Evolutionary conservation across 2,797 vertebrate species (phyloP), one percentile per base, ranked within the genome.

Genomic region (Etheostoma nigrum): DNA sequence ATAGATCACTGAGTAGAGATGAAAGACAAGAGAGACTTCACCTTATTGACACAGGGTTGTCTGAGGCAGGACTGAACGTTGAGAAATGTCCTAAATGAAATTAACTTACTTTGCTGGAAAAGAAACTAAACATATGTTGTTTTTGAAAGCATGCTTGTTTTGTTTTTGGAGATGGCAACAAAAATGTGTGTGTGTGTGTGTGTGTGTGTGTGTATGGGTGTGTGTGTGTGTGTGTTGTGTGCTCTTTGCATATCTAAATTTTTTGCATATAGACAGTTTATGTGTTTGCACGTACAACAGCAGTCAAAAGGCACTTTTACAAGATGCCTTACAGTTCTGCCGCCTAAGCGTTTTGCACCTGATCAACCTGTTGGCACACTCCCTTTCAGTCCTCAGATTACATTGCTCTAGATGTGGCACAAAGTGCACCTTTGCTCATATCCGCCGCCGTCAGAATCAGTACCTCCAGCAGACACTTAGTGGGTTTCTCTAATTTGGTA

Each of bases 381-480:
- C 62, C 52, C 63, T 49, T 36, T 57, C 59, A 67, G 13, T 61
- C 2, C 40, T 72, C 67, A 64, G 62, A 69, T 79, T 77, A 58
- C 59, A 21, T 2, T 82, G 86, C 79, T 89, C 76, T 85, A 76
- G 49, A 88, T 88, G 84, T 79, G 70, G 82, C 84, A 67, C 76
- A 74, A 48, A 81, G 80, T 86, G 86, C 88, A 90, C 66, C 44
- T 67, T 40, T 87, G 84, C 83, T 82, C 67, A 47, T 86, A 81
- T 89, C 86, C 81, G 86, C 82, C 12, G 2, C 76, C 40, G 33
- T 73, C 54, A 58, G 19, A 76, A 52, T 78, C 76, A 45, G 19
- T 54, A 57, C 48, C 52, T 63, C 59, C 36, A 62, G 65, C 76
- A 61, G 72, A 63, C 60, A 25, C 25, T 14, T 18, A 27, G 78